Conservation (phyloP, 2,888 invertebrate genomes). For the Ectropis crepuscularia region DNA sequence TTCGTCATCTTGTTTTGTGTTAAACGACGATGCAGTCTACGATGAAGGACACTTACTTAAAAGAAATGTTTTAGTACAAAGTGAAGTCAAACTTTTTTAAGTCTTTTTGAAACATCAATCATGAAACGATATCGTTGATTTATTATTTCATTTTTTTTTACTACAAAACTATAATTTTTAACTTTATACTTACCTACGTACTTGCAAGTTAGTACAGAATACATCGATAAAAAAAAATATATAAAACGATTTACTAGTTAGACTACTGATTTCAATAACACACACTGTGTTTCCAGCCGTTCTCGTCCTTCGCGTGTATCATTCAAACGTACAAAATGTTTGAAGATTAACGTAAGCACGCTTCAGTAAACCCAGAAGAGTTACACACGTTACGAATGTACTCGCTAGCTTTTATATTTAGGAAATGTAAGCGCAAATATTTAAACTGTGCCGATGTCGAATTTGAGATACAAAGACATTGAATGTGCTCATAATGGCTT, state of each 20-base stretch:
- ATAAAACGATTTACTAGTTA: not conserved
- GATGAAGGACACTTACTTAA: too few relatives aligned
- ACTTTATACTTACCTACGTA: too few relatives aligned
- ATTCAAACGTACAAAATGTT: constrained; percentile 61
- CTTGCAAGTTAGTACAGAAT: too few relatives aligned
- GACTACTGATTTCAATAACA: constrained; percentile 8
- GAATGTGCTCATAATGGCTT: constrained; percentile 44
- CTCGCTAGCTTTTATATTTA: constrained; percentile 37
- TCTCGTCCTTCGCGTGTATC: constrained; percentile 51
- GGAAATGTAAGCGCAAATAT: constrained; percentile 28
- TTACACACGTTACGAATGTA: constrained; percentile 46
- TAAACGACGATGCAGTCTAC: too few relatives aligned
- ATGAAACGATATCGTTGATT: too few relatives aligned
- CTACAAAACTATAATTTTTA: too few relatives aligned
- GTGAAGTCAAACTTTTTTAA: too few relatives aligned
- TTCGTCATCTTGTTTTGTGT: too few relatives aligned
- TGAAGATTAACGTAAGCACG: constrained; percentile 51
- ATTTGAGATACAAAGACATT: constrained; percentile 14
- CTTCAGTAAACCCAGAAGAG: constrained; percentile 47
- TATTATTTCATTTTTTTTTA: too few relatives aligned
- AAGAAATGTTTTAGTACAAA: too few relatives aligned
- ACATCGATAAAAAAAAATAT: too few relatives aligned
- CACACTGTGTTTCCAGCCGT: constrained; percentile 7
- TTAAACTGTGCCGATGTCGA: constrained; percentile 27
- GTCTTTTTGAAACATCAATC: too few relatives aligned